These are phyloP conservation scores for Molanna angustata DNA, from an alignment of 2,888 invertebrate species.

Conservation along the genomic window DNA sequence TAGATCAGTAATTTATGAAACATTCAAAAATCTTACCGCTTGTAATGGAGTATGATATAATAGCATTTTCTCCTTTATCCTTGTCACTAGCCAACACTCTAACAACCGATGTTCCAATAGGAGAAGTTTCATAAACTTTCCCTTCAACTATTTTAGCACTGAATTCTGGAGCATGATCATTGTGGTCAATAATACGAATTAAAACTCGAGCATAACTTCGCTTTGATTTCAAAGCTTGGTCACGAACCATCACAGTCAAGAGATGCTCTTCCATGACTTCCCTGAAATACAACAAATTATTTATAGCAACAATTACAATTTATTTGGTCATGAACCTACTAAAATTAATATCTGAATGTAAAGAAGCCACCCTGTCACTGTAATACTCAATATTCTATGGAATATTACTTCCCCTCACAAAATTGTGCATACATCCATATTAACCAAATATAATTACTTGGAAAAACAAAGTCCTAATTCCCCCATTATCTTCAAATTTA, in stretches of 20 bases:
- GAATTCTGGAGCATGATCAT: constrained; percentile 90
- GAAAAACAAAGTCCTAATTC: no score
- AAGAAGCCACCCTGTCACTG: no score
- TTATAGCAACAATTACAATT: no score
- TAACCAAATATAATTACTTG: no score
- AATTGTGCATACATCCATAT: no score
- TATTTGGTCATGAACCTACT: no score
- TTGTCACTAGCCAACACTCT: constrained; percentile 77
- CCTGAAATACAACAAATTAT: constrained; percentile 38
- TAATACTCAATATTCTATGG: no score
- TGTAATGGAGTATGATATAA: constrained; percentile 78
- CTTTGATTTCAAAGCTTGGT: constrained; percentile 85
- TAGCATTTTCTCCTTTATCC: constrained; percentile 73
- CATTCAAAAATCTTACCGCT: no score
- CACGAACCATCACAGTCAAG: constrained; percentile 85
- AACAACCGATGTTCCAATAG: constrained; percentile 72
- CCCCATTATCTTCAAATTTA: no score
- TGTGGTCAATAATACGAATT: constrained; percentile 74
- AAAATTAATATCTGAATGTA: no score
- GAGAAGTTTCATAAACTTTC: constrained; percentile 69
- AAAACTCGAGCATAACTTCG: constrained; percentile 80
- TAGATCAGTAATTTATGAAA: no score
- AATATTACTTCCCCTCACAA: no score
- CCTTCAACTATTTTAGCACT: constrained; percentile 76
- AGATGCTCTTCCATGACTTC: constrained; percentile 80